phyloP scores from a whole-genome alignment of 2,797 vertebrate species.

The Premnoplex brunnescens region DNA sequence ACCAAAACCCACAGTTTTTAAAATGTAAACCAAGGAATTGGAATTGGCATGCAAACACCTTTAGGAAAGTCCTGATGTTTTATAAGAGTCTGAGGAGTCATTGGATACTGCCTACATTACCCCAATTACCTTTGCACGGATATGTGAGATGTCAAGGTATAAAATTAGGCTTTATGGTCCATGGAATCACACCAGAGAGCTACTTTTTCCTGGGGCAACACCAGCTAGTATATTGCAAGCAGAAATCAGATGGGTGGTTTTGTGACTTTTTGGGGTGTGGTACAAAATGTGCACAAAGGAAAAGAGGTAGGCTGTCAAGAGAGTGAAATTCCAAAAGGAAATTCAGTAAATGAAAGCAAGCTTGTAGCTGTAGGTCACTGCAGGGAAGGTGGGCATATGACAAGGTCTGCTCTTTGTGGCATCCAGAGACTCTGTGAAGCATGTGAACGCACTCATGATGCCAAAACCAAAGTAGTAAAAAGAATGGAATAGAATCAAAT shows the following conservation, averaged over 20 bases:
- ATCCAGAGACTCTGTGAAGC: not conserved
- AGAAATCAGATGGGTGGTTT: not conserved
- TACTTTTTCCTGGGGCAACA: not conserved
- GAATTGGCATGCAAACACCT: not conserved
- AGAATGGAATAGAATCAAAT: not conserved
- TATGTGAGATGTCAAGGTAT: not conserved
- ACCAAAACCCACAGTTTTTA: fast-evolving
- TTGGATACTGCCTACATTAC: not conserved
- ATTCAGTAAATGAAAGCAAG: not conserved
- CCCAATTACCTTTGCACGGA: not conserved
- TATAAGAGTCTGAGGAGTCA: not conserved
- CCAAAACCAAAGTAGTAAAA: not conserved
- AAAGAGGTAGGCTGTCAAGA: not conserved
- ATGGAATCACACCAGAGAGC: not conserved
- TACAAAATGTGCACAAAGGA: not conserved
- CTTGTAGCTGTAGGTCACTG: not conserved
- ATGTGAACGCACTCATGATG: not conserved
- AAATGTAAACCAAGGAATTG: not conserved
- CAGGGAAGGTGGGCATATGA: not conserved
- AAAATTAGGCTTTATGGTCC: not conserved
- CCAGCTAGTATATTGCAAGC: not conserved
- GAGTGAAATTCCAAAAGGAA: not conserved
- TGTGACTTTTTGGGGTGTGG: not conserved
- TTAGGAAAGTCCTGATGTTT: not conserved
- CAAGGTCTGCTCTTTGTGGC: not conserved